Base-by-base conservation (phyloP, 2,888 invertebrate genomes). In the Phyllotreta striolata region DNA sequence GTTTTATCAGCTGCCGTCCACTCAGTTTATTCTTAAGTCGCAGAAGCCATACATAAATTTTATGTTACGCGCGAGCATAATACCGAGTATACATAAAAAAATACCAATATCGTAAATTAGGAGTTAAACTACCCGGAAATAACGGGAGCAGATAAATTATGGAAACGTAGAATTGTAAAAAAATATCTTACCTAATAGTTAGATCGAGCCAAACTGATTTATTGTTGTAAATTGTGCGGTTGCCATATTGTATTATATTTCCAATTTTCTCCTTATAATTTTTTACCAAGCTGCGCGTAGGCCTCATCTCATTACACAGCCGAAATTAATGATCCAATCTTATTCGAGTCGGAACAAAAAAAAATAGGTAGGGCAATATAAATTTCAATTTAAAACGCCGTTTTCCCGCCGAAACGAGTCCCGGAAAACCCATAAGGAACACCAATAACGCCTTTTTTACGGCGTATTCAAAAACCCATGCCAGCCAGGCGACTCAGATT, bases 361-460 rank as follows among this genome's bases (percentile, higher is more conserved):
- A 24, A 24, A 24, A 24, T 24, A 62, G 61, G 62, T 58, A 66
- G 39, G 66, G 71, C 66, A 67, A 67, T 68, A 71, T 71, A 68
- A 70, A 70, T 71, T 69, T 70, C 69, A 71, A 71, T 70, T 71
- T 66, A 60, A 56, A 64, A 51, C 55, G 47, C 46, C 60, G 44
- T 59, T 64, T 38, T 55, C 56, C 14, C 49, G 43, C 13, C 35
- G 49, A 41, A 64, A 64, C 44, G 44, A 56, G 2, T 4, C 47
- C 44, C 49, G 39, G 51, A 55, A n/a, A 60, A 54, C 55, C 59
- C 51, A 64, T 64, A 60, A 60, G 60, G 60, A 64, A 64, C 60
- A 64, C 47, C 64, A 59, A 60, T 64, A 60, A 63, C 51, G 51
- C n/a, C 24, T 63, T 58, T 63, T 64, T 64, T 64, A 64, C 60